Percentiles rank a stretch among this genome's conserved stretches.
Conservation (phyloP, 2,797 vertebrate genomes). For the Pithecia hirsuta region DNA sequence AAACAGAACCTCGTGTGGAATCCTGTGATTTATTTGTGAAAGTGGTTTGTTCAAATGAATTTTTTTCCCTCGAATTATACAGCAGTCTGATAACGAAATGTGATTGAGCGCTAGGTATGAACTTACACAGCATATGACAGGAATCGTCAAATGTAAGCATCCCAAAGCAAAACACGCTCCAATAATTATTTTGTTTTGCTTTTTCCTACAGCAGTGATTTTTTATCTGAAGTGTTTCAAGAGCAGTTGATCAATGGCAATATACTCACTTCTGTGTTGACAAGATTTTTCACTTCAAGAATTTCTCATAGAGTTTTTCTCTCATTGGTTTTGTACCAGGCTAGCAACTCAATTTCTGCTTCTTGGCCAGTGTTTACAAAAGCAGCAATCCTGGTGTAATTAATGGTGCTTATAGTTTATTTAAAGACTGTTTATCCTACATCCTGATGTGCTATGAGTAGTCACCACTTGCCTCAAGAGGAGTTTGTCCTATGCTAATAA, state of each 20-base stretch:
- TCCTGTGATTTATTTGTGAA: conserved; percentile 43
- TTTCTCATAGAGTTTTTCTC: not conserved
- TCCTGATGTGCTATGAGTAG: not conserved
- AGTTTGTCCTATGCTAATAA: not conserved
- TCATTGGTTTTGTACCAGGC: not conserved
- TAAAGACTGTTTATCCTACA: not conserved
- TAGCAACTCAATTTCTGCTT: not conserved
- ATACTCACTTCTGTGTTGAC: not conserved
- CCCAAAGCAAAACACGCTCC: not conserved
- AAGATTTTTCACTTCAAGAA: not conserved
- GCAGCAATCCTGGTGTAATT: not conserved
- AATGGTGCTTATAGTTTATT: not conserved
- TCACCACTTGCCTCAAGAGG: not conserved
- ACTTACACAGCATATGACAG: not conserved
- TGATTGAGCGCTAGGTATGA: not conserved
- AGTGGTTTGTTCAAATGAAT: conserved; percentile 13
- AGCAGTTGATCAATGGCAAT: not conserved
- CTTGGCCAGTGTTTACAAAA: conserved; percentile 7
- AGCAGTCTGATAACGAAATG: not conserved
- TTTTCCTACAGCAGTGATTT: not conserved
- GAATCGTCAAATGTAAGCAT: not conserved
- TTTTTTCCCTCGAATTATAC: conserved; percentile 16
- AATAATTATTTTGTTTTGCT: not conserved
- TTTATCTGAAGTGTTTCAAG: not conserved
- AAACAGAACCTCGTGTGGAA: not conserved